Conservation (phyloP, 2,888 invertebrate genomes). For the Acleris laterana region DNA sequence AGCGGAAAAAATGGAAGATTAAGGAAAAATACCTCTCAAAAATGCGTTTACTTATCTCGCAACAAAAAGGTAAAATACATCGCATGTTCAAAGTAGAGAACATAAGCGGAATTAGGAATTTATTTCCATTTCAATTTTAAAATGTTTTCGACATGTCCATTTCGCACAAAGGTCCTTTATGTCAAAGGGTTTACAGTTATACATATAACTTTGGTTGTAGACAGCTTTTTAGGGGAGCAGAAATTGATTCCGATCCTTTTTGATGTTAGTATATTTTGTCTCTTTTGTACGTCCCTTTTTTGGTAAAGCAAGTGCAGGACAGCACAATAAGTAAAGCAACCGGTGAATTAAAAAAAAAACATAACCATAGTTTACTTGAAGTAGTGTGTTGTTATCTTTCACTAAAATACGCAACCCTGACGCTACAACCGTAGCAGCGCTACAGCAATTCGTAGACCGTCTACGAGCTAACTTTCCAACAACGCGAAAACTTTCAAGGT, state of each 20-base stretch:
- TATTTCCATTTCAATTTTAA: background rate
- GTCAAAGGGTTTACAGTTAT: too few relatives aligned
- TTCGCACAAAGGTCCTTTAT: too few relatives aligned
- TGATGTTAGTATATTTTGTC: too few relatives aligned
- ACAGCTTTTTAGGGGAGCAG: too few relatives aligned
- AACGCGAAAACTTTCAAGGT: conserved; percentile 17
- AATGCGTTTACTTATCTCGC: conserved; percentile 21
- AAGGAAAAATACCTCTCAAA: conserved; percentile 32
- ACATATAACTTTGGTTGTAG: too few relatives aligned
- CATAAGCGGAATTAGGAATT: background rate
- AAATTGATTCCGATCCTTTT: too few relatives aligned
- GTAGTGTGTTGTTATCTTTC: background rate
- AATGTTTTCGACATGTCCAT: too few relatives aligned
- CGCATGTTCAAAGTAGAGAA: background rate
- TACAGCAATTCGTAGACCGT: conserved; percentile 20
- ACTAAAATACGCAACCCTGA: background rate
- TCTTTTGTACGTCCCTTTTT: too few relatives aligned
- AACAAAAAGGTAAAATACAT: conserved; percentile 11
- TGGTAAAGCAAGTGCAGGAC: too few relatives aligned
- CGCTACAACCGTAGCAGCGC: conserved; percentile 12
- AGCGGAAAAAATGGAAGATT: conserved; percentile 29
- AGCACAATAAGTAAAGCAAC: too few relatives aligned
- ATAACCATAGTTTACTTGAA: too few relatives aligned
- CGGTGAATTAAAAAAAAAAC: too few relatives aligned
- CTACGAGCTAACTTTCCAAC: conserved; percentile 8